Percentiles rank a stretch among this genome's conserved stretches.
Evolutionary conservation across 2,888 invertebrate genomes (phyloP).

Genomic region (Ophion costatus): DNA sequence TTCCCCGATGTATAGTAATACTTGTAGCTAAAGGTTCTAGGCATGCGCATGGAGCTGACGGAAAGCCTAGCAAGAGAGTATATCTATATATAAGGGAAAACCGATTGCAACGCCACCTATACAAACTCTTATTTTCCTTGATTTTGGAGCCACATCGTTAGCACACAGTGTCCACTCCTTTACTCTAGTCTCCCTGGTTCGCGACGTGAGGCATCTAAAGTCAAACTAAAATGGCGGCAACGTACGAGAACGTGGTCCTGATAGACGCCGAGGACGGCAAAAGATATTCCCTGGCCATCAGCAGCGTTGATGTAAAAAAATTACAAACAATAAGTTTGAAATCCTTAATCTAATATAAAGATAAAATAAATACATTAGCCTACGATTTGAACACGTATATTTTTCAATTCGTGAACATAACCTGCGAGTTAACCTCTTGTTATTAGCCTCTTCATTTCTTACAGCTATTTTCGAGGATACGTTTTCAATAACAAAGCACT

Average conservation of each 20-base stretch:
- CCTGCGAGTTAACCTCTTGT: conserved; percentile 3
- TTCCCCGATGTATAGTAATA: too few species aligned
- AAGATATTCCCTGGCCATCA: not conserved
- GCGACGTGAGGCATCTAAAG: not conserved
- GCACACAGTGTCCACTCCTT: too few species aligned
- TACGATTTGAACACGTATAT: not conserved
- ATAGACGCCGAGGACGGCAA: not conserved
- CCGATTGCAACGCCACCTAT: too few species aligned
- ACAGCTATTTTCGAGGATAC: not conserved
- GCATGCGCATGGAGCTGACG: too few species aligned
- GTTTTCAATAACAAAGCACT: not conserved
- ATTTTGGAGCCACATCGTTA: too few species aligned
- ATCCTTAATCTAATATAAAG: conserved; percentile 9
- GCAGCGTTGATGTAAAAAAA: not conserved
- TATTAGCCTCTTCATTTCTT: not conserved
- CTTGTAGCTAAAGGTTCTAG: too few species aligned
- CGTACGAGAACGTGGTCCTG: not conserved
- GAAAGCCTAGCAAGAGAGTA: too few species aligned
- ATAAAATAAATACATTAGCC: conserved; percentile 6
- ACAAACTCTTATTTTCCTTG: too few species aligned
- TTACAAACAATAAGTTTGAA: not conserved
- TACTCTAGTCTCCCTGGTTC: too few species aligned
- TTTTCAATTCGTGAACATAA: not conserved
- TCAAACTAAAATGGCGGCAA: not conserved
- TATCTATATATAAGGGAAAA: too few species aligned